A percentile compares a stretch with the other conserved stretches of the same genome.
These are phyloP conservation scores for Hedychridium roseum DNA, from an alignment of 2,888 invertebrate genomes.

Conservation along the genomic window DNA sequence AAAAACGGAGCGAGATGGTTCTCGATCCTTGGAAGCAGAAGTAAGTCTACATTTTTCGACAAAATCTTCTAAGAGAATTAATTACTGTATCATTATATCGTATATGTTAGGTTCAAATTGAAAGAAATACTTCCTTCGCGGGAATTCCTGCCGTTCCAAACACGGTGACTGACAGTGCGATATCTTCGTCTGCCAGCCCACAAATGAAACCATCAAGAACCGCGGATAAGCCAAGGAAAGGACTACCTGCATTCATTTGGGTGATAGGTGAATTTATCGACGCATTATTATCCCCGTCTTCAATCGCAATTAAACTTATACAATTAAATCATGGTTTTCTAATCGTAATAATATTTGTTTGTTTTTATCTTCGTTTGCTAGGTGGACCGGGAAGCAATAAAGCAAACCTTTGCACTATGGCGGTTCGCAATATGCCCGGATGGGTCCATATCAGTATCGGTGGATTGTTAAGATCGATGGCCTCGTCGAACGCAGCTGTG, in stretches of 20 bases:
- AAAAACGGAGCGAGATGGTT: slow-evolving; percentile 24
- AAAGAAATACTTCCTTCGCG: too few species aligned
- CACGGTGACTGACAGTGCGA: too few species aligned
- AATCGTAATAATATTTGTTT: not conserved
- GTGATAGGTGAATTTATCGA: slow-evolving; percentile 62
- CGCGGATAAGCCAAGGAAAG: slow-evolving; percentile 50
- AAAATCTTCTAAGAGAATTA: too few species aligned
- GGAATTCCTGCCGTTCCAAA: too few species aligned
- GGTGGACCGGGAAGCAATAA: slow-evolving; percentile 95
- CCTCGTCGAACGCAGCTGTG: slow-evolving; percentile 73
- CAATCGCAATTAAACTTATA: not conserved
- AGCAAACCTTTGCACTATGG: slow-evolving; percentile 78
- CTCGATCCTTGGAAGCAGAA: slow-evolving; percentile 51
- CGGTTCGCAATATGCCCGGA: slow-evolving; percentile 73
- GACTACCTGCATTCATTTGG: slow-evolving; percentile 64
- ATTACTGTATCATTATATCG: too few species aligned
- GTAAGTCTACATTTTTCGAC: too few species aligned
- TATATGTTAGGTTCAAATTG: too few species aligned
- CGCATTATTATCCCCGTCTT: not conserved
- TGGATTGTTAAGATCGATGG: slow-evolving; percentile 77
- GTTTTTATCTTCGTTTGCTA: slow-evolving; percentile 32
- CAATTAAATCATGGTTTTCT: not conserved
- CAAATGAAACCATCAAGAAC: slow-evolving; percentile 48
- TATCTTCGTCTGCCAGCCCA: too few species aligned
- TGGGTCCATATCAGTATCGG: slow-evolving; percentile 85